Base-by-base conservation (phyloP, 2,888 invertebrate genomes). In the Mythimna impura region DNA sequence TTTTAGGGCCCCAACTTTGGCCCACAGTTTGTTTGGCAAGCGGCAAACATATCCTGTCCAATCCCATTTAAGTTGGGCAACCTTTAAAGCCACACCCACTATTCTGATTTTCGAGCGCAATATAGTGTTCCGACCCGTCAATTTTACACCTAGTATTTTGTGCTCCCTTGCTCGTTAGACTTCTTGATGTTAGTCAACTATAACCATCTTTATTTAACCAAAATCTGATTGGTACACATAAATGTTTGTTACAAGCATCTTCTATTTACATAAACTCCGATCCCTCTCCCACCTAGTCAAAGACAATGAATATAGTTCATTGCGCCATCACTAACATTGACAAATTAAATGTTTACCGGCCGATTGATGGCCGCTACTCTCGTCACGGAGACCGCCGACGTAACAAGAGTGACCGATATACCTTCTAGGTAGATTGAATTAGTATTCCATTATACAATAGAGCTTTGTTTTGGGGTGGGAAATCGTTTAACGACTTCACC, bases 241-340 rank as follows among this genome's bases (percentile, higher is more conserved):
- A n/a, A 36, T 10, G n/a, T 57, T 34, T 3, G 4, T 6, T 7
- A 3, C 6, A 6, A 20, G 0, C 63, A 43, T 25, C 52, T 69
- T 14, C 22, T 14, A n/a, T 22, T 14, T 20, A 30, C 5, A 3
- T 30, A 63, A 66, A 58, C 40, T 52, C 30, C 1, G 14, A 36
- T 20, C 50, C n/a, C 50, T 60, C 54, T 72, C 2, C 43, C 36
- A 34, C 22, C 25, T 47, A 60, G 58, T 64, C 73, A 78, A 61
- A 73, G 50, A 17, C 55, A 61, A 71, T 71, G 22, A 70, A 66
- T 69, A 52, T 50, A 50, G 34, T 80, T 60, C 60, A 78, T 71
- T 71, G 66, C 52, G 5, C 60, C 50, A 67, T 64, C 47, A 54
- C 76, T 71, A 64, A 75, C 55, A 52, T 80, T 71, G 66, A 66